phyloP scores from a whole-genome alignment of 2,797 vertebrate species.

The Gymnothorax reevesii region DNA sequence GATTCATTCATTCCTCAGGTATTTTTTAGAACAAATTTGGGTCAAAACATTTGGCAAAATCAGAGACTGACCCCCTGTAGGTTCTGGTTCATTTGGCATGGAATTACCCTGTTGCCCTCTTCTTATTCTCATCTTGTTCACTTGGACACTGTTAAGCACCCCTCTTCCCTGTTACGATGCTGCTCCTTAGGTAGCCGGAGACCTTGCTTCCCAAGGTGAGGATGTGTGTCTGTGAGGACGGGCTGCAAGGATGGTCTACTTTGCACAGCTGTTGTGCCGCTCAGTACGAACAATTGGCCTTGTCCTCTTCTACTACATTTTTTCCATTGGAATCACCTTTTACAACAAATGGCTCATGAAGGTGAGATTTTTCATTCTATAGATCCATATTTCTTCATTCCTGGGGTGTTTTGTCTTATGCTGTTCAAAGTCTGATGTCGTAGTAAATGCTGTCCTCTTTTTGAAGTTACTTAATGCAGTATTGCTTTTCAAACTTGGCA shows the following conservation, averaged over 20 bases:
- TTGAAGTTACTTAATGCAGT: background rate
- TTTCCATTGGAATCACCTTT: slow-evolving; percentile 94
- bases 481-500: background rate
- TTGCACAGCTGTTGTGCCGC: slow-evolving; percentile 70
- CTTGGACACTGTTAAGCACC: background rate
- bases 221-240: background rate
- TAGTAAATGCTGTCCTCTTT: background rate
- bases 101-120: background rate
- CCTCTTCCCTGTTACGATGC: background rate
- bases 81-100: too few relatives aligned
- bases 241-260: slow-evolving; percentile 61
- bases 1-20: too few relatives aligned
- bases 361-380: slow-evolving; percentile 56
- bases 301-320: slow-evolving; percentile 85
- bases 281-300: slow-evolving; percentile 72
- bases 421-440: too few relatives aligned
- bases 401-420: background rate
- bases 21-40: background rate
- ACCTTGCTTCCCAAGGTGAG: background rate
- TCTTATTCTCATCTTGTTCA: background rate
- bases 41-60: background rate
- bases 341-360: slow-evolving; percentile 96
- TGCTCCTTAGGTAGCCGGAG: background rate
- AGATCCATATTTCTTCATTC: background rate
- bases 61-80: background rate